Base-by-base conservation (phyloP, 2,113 vertebrate species). In the Microtus richardsoni region DNA sequence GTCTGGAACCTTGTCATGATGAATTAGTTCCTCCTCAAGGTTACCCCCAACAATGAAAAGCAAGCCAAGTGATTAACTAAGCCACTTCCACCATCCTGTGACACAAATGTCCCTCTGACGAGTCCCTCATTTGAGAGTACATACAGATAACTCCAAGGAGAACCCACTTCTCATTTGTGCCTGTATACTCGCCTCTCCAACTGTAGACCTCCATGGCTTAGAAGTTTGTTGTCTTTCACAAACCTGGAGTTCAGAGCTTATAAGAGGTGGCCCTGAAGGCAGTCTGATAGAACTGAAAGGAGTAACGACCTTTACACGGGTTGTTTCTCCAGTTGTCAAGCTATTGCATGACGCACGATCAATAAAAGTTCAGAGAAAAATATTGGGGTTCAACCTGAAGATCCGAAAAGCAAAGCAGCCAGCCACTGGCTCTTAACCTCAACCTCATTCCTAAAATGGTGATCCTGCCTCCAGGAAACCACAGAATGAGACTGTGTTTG, bases 21-120 rank as follows among this genome's bases (percentile, higher is more conserved):
- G 33, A 58, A 90, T 95, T 96, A 89, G 94, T 92, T 97, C 88
- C 66, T 93, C 87, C 62, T 94, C 84, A 94, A 96, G 90, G 79
- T 91, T 90, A 95, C n/a, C 58, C 58, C 60, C 88, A 97, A 93
- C 75, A 84, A 84, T 36, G 58, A 91, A 64, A 97, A 70, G 70
- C 47, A 96, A 89, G 79, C 93, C 91, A 97, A 91, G 70, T 95
- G 79, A 96, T 94, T 96, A 89, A 95, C 73, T 87, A 96, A 96
- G 88, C 68, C 71, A 91, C 44, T 39, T 70, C 78, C 70, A 89
- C 44, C 33, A 30, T 91, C 70, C 79, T 80, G 80, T 71, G 78
- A 93, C 79, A 93, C 68, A 75, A 77, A 80, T 87, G 39, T 91
- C 82, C 75, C 83, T 60, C 95, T 96, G 41, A 68, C 7, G 62